Evolutionary conservation across 2,888 invertebrate species (phyloP).

Genomic region (Pollenia angustigena): DNA sequence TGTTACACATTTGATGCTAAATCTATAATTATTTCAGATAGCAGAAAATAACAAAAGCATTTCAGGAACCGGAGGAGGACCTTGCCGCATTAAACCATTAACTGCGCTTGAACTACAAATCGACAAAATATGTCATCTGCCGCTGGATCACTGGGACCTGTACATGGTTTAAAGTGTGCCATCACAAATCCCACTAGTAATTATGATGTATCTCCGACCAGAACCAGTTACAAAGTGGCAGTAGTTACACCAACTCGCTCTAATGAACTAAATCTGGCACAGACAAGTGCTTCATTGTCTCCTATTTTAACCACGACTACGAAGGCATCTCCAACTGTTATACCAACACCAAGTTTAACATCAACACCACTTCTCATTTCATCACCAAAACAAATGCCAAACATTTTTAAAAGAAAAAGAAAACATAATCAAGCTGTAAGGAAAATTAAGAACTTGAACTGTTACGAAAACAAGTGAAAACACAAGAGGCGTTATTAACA

Average conservation of each 20-base stretch:
- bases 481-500: background rate
- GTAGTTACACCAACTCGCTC: slow-evolving; percentile 1
- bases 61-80: too few species aligned
- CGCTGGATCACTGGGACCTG: background rate
- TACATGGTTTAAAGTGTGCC: background rate
- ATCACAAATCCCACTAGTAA: background rate
- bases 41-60: too few species aligned
- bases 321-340: background rate
- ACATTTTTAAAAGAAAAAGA: background rate
- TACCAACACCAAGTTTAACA: too few species aligned
- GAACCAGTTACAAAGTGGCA: background rate
- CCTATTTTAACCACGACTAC: too few species aligned
- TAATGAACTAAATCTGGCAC: too few species aligned
- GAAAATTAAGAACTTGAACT: background rate
- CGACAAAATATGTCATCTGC: slow-evolving; percentile 10
- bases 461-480: background rate
- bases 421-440: background rate
- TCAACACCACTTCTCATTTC: background rate
- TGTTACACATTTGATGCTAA: too few species aligned
- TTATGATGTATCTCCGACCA: background rate
- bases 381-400: background rate
- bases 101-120: background rate
- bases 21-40: too few species aligned
- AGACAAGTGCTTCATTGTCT: too few species aligned
- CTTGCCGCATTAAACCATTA: too few species aligned